phyloP scores from a whole-genome alignment of 2,888 invertebrate genomes.

The Halocaridina rubra region DNA sequence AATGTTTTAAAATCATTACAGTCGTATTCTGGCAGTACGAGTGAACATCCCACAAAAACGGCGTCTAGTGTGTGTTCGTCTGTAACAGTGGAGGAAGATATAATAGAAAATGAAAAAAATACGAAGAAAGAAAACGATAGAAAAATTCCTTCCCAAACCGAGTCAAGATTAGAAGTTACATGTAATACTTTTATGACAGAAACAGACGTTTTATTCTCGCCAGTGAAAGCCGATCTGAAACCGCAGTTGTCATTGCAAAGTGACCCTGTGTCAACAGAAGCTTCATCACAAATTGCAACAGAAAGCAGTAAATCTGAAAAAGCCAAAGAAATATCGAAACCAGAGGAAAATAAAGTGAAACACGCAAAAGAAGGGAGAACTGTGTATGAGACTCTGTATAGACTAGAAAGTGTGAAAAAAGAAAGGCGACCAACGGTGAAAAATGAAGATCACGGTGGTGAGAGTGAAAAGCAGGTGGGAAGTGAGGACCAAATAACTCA shows the following conservation, averaged over 20 bases:
- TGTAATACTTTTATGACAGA: not conserved
- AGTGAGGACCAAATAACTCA: not conserved
- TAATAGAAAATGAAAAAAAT: too few species aligned
- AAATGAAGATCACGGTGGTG: not conserved
- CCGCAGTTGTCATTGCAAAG: not conserved
- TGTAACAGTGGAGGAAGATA: too few species aligned
- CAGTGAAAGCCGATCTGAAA: not conserved
- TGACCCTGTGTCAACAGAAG: not conserved
- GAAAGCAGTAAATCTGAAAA: not conserved
- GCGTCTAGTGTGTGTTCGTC: too few species aligned
- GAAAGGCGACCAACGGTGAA: not conserved
- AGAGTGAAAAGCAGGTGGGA: not conserved
- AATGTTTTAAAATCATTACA: conserved; percentile 58
- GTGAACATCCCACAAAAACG: not conserved
- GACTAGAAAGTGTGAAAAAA: conserved; percentile 26
- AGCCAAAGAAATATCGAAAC: not conserved
- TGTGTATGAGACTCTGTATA: conserved; percentile 26
- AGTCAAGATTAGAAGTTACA: too few species aligned
- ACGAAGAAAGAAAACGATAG: too few species aligned
- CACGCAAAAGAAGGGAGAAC: conserved; percentile 1
- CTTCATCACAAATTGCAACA: not conserved
- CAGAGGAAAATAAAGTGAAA: not conserved
- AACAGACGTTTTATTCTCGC: not conserved
- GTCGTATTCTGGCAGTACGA: conserved; percentile 24
- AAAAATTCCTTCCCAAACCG: too few species aligned